These are phyloP conservation scores for Platycheirus rosarum DNA, from an alignment of 2,888 invertebrate species.

Conservation along the genomic window DNA sequence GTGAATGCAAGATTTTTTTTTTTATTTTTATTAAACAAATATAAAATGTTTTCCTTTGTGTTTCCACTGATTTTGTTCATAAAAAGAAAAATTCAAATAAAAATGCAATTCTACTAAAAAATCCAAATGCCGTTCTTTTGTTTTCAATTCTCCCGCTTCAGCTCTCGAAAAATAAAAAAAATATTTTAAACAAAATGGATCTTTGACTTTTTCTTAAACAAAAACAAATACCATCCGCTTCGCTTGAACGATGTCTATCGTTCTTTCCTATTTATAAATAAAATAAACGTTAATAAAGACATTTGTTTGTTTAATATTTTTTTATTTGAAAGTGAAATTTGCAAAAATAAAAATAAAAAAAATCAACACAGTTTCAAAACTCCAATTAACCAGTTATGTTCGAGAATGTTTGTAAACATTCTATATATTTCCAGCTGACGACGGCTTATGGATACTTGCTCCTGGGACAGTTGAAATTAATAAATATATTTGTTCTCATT, in stretches of 20 bases:
- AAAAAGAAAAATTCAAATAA: constrained; percentile 58
- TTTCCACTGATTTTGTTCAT: constrained; percentile 63
- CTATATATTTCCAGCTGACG: too few relatives aligned
- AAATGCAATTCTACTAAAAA: constrained; percentile 42
- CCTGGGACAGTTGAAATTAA: too few relatives aligned
- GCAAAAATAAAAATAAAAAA: too few relatives aligned
- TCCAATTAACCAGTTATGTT: too few relatives aligned
- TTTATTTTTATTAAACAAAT: constrained; percentile 55
- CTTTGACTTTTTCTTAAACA: constrained; percentile 21
- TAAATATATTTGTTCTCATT: too few relatives aligned
- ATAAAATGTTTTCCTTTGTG: constrained; percentile 61
- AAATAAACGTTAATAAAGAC: too few relatives aligned
- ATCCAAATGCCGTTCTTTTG: constrained; percentile 69
- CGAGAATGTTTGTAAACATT: too few relatives aligned
- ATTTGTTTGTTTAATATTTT: too few relatives aligned
- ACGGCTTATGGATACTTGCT: too few relatives aligned
- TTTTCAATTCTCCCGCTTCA: constrained; percentile 46
- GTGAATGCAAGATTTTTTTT: constrained; percentile 28
- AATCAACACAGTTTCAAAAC: too few relatives aligned
- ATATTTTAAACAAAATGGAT: constrained; percentile 20
- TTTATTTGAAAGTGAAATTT: too few relatives aligned
- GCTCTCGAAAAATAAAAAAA: constrained; percentile 31
- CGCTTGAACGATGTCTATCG: neutral
- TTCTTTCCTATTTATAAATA: too few relatives aligned
- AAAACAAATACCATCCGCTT: neutral